Percentiles rank a stretch among this genome's conserved stretches.
phyloP scores from a whole-genome alignment of 2,888 invertebrate genomes.

The Drosophila stalkeri region DNA sequence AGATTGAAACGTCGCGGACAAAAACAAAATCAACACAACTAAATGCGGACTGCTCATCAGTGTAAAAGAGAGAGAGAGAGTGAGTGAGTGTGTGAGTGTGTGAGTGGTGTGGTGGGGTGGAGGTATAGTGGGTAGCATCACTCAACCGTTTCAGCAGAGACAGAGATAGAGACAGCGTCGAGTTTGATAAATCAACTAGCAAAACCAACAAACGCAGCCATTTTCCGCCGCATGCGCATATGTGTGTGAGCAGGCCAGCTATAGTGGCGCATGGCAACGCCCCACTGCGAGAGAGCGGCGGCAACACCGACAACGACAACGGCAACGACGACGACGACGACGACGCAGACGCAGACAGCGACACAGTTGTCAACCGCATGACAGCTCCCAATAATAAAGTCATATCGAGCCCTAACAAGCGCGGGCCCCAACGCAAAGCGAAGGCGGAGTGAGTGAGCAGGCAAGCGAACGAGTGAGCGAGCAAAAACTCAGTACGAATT shows the following conservation, averaged over 20 bases:
- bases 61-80: not conserved
- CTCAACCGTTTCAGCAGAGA: conserved; percentile 54
- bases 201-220: conserved; percentile 75
- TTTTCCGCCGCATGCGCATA: conserved; percentile 62
- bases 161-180: conserved; percentile 46
- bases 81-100: not conserved
- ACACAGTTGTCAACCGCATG: conserved; percentile 82
- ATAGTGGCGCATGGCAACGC: conserved; percentile 48
- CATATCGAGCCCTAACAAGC: conserved; percentile 82
- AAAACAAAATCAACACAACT: conserved; percentile 78
- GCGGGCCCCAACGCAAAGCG: conserved; percentile 45
- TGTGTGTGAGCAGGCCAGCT: conserved; percentile 49
- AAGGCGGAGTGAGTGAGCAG: conserved; percentile 50
- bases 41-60: conserved; percentile 46
- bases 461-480: conserved; percentile 19
- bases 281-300: conserved; percentile 43
- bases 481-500: conserved; percentile 17
- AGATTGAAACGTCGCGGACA: conserved; percentile 81
- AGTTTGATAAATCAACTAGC: conserved; percentile 72
- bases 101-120: not conserved
- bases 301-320: conserved; percentile 38
- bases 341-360: conserved; percentile 63
- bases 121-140: conserved; percentile 17
- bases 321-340: conserved; percentile 43
- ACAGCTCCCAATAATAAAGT: conserved; percentile 82